A percentile compares a stretch with the other conserved stretches of the same genome.
Conservation (phyloP, 2,113 vertebrate genomes). For the Vireo altiloquus region DNA sequence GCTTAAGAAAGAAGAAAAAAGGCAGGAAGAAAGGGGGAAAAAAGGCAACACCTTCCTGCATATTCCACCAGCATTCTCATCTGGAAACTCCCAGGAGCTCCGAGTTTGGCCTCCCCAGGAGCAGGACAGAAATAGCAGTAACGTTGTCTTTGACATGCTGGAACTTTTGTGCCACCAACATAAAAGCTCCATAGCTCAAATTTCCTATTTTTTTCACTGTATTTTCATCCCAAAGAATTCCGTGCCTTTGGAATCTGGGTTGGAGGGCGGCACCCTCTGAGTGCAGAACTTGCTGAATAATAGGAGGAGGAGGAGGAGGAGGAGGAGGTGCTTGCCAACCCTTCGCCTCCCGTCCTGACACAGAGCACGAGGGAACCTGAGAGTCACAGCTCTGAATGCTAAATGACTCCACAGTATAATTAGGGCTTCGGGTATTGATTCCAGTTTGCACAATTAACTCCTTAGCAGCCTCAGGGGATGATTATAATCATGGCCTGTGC, state of each 20-base stretch:
- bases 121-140: not conserved
- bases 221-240: not conserved
- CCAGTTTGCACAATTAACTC: not conserved
- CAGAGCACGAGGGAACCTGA: not conserved
- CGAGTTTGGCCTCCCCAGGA: not conserved
- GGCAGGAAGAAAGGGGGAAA: not conserved
- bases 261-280: not conserved
- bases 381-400: not conserved
- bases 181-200: rapidly evolving
- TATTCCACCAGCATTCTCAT: not conserved
- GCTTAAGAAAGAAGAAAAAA: not conserved
- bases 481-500: not conserved
- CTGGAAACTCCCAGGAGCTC: not conserved
- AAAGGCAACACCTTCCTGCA: not conserved
- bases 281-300: not conserved
- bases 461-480: not conserved
- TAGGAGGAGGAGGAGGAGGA: not conserved
- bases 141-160: rapidly evolving
- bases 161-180: not conserved
- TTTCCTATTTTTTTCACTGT: not conserved
- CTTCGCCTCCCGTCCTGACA: not conserved
- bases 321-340: not conserved
- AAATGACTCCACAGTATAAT: not conserved
- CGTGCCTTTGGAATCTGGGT: not conserved
- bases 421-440: not conserved